Conservation (phyloP, 2,888 invertebrate genomes). For the Zygogramma bicolorata region DNA sequence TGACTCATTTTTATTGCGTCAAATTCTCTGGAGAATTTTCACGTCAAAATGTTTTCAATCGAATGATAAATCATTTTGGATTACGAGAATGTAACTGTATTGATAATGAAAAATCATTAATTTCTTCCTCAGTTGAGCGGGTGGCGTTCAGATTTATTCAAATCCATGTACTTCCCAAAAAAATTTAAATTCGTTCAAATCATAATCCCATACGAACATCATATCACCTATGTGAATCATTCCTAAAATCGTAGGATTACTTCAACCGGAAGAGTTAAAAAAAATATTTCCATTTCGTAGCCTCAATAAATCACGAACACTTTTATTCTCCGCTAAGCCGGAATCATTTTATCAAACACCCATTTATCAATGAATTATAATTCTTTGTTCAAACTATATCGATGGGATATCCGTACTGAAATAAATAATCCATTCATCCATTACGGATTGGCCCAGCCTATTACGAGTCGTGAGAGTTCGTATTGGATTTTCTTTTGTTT, state of each 20-base stretch:
- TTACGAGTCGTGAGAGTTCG: neutral
- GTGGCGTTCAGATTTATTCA: no score
- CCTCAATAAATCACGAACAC: neutral
- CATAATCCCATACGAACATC: no score
- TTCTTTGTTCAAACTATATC: conserved; percentile 9
- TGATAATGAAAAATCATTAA: no score
- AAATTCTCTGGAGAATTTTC: no score
- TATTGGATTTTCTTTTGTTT: neutral
- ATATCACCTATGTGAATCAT: no score
- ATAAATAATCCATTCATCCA: neutral
- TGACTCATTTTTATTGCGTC: no score
- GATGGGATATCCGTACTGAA: conserved; percentile 1
- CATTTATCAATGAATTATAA: neutral
- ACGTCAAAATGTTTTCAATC: no score
- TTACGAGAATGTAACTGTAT: no score
- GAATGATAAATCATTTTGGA: no score
- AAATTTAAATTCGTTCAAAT: no score
- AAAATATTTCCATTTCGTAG: neutral
- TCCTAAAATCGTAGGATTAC: neutral
- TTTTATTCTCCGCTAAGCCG: neutral
- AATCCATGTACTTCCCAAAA: no score
- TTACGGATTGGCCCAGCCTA: neutral
- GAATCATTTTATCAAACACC: neutral
- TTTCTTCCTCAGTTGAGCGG: no score
- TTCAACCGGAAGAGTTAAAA: neutral